Evolutionary conservation across 2,888 invertebrate species (phyloP).

Genomic region (Drosophila pseudotalamancana): DNA sequence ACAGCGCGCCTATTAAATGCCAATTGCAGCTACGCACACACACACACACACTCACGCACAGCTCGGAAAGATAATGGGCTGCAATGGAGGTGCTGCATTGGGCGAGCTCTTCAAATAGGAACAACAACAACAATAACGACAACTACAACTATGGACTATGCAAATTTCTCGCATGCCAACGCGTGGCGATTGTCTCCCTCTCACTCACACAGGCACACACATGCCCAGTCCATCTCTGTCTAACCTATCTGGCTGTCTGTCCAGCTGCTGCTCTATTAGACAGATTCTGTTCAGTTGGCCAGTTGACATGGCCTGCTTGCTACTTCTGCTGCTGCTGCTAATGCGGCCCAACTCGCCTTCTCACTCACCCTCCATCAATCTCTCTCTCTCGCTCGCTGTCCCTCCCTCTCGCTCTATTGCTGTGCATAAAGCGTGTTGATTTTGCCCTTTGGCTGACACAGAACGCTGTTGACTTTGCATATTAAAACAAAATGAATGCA

Average conservation of each 20-base stretch:
- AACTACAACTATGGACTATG: constrained; percentile 25
- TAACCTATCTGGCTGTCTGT: neutral
- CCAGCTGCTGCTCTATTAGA: constrained; percentile 57
- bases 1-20: constrained; percentile 58
- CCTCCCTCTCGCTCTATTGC: neutral
- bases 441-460: constrained; percentile 75
- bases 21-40: constrained; percentile 57
- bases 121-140: no score
- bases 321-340: constrained; percentile 67
- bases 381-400: neutral
- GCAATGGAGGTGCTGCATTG: no score
- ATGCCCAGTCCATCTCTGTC: neutral
- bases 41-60: no score
- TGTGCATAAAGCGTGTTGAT: constrained; percentile 65
- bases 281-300: constrained; percentile 55
- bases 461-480: constrained; percentile 76
- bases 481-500: constrained; percentile 77
- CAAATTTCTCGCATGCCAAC: constrained; percentile 40
- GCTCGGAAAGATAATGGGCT: constrained; percentile 32
- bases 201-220: no score
- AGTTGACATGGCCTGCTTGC: constrained; percentile 55
- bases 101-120: neutral
- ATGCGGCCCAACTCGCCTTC: constrained; percentile 57
- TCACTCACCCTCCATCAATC: neutral
- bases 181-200: neutral